A percentile compares a stretch with the other conserved stretches of the same genome.
Evolutionary conservation across 2,113 vertebrate species (phyloP).

Genomic region (Chionodraco myersi): DNA sequence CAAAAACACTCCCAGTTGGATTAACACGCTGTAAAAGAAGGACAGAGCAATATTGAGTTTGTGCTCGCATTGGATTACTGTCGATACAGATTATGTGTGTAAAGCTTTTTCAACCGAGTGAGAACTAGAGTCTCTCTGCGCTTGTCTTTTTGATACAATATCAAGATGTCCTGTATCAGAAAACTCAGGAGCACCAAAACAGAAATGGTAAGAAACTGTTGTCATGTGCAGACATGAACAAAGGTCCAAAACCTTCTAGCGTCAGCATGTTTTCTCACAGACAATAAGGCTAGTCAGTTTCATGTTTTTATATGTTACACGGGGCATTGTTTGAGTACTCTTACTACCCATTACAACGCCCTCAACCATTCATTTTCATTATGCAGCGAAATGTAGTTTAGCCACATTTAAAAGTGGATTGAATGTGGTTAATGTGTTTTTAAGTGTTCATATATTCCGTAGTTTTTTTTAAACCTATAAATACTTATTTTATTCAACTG

Average conservation of each 20-base stretch:
- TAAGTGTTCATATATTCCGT: slow-evolving; percentile 6
- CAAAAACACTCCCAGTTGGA: slow-evolving; percentile 22
- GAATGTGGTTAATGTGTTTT: slow-evolving; percentile 29
- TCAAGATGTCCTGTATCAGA: slow-evolving; percentile 3
- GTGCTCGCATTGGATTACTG: neutral
- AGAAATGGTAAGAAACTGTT: slow-evolving; percentile 23
- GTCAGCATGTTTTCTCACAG: slow-evolving; percentile 4
- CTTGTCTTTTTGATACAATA: slow-evolving; percentile 8
- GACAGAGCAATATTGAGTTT: slow-evolving; percentile 1
- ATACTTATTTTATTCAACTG: slow-evolving; percentile 24
- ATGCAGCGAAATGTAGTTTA: slow-evolving; percentile 4
- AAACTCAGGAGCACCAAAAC: slow-evolving; percentile 5
- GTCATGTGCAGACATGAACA: neutral
- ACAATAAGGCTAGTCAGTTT: neutral
- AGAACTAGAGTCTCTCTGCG: neutral
- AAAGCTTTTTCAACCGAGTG: slow-evolving; percentile 5
- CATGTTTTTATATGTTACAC: slow-evolving; percentile 15
- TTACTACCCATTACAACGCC: neutral
- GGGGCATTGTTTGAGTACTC: slow-evolving; percentile 5
- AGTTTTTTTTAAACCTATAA: neutral
- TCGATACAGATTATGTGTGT: slow-evolving; percentile 22
- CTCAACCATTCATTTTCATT: slow-evolving; percentile 10
- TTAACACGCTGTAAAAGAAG: slow-evolving; percentile 8
- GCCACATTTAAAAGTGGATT: slow-evolving; percentile 26
- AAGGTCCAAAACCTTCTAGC: neutral